phyloP scores from a whole-genome alignment of 2,888 invertebrate species.

The Euphydryas editha region DNA sequence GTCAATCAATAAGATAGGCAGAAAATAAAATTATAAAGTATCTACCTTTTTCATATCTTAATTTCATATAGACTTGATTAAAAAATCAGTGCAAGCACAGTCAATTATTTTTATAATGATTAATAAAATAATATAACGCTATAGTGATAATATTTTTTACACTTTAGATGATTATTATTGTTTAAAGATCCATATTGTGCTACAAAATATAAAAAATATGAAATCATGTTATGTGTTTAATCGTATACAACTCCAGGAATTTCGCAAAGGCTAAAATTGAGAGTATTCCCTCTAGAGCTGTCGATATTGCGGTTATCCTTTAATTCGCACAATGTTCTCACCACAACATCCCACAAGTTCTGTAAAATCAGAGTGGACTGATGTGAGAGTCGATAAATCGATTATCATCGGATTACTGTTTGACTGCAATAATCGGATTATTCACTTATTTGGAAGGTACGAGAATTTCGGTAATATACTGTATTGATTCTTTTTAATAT shows the following conservation, averaged over 20 bases:
- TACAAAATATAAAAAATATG: neutral
- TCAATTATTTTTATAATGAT: too few species aligned
- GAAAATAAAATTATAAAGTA: too few species aligned
- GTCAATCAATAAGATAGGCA: too few species aligned
- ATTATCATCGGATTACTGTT: slow-evolving; percentile 12
- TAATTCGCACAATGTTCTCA: slow-evolving; percentile 54
- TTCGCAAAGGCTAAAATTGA: neutral
- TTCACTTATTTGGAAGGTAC: slow-evolving; percentile 13
- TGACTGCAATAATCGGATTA: slow-evolving; percentile 14
- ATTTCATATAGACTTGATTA: too few species aligned
- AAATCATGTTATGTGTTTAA: neutral
- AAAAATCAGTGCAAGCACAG: too few species aligned
- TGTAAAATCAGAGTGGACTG: slow-evolving; percentile 21
- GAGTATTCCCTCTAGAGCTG: slow-evolving; percentile 38
- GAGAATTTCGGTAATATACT: neutral
- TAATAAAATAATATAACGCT: too few species aligned
- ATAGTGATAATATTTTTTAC: too few species aligned
- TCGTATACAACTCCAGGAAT: neutral
- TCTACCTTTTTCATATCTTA: too few species aligned
- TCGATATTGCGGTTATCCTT: slow-evolving; percentile 53
- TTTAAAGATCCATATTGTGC: neutral
- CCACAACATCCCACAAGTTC: slow-evolving; percentile 27
- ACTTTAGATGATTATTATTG: neutral
- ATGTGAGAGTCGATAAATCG: slow-evolving; percentile 25
- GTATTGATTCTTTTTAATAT: neutral